Evolutionary conservation across 2,888 invertebrate genomes (phyloP).

Genomic region (Apocheima hispidaria): DNA sequence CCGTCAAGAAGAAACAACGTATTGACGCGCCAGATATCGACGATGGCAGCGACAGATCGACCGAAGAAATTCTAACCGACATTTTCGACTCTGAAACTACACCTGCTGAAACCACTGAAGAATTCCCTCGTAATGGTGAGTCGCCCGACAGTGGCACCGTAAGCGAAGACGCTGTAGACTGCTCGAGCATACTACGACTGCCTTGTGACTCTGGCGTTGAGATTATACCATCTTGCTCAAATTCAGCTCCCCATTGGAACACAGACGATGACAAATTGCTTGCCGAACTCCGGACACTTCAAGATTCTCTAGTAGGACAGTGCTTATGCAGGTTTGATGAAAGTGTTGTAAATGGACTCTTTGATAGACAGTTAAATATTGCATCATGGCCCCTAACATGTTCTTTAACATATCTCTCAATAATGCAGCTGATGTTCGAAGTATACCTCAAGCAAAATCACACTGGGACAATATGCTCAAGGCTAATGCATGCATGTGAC

Average conservation of each 20-base stretch:
- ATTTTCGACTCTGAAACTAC: slow-evolving; percentile 75
- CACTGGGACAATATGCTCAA: slow-evolving; percentile 92
- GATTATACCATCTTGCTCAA: slow-evolving; percentile 78
- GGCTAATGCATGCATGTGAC: slow-evolving; percentile 92
- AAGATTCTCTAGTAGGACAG: slow-evolving; percentile 89
- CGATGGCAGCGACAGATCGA: slow-evolving; percentile 81
- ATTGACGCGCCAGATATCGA: slow-evolving; percentile 88
- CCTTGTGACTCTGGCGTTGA: slow-evolving; percentile 68
- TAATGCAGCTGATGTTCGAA: slow-evolving; percentile 93
- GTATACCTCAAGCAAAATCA: slow-evolving; percentile 94
- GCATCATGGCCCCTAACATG: slow-evolving; percentile 79
- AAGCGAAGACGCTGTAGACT: slow-evolving; percentile 83
- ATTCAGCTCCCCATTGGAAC: slow-evolving; percentile 67
- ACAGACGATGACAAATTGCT: slow-evolving; percentile 74
- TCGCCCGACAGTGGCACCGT: slow-evolving; percentile 83
- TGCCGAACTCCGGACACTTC: slow-evolving; percentile 86
- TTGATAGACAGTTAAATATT: slow-evolving; percentile 87
- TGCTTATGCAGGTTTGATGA: slow-evolving; percentile 93
- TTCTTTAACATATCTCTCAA: slow-evolving; percentile 92
- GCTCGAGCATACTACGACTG: slow-evolving; percentile 72
- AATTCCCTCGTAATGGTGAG: slow-evolving; percentile 77
- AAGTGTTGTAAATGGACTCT: slow-evolving; percentile 89
- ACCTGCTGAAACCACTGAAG: slow-evolving; percentile 75
- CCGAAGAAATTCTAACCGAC: slow-evolving; percentile 79
- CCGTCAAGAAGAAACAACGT: slow-evolving; percentile 93